Evolutionary conservation across 1,140 invertebrate species (phyloP).

Genomic region (Drosophila lini): DNA sequence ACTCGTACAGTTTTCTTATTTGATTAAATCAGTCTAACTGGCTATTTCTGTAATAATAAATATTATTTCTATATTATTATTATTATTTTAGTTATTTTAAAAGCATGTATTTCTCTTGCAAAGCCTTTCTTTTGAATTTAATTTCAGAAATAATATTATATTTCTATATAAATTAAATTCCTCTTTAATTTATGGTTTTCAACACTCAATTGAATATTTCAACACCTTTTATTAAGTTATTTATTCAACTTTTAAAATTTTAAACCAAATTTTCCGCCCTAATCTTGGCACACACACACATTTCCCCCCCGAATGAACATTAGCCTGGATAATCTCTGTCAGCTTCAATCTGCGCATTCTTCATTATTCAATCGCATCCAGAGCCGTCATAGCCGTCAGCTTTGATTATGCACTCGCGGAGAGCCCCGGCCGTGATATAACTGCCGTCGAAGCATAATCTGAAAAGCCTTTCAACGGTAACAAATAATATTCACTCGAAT

Average conservation of each 20-base stretch:
- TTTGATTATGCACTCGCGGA: slow-evolving; percentile 40
- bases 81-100: too few species aligned
- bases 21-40: too few species aligned
- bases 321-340: slow-evolving; percentile 6
- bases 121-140: too few species aligned
- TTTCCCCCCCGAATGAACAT: background rate
- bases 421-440: slow-evolving; percentile 45
- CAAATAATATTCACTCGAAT: slow-evolving; percentile 68
- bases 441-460: slow-evolving; percentile 47
- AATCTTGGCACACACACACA: background rate
- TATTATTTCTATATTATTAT: too few species aligned
- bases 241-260: background rate
- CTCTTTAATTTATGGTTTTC: background rate
- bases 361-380: slow-evolving; percentile 46
- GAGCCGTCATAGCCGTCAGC: slow-evolving; percentile 33
- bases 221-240: too few species aligned
- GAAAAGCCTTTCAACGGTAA: slow-evolving; percentile 49
- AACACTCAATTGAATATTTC: background rate
- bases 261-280: background rate
- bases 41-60: too few species aligned
- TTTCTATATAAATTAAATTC: too few species aligned
- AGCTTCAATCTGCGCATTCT: slow-evolving; percentile 21
- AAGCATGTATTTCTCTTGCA: too few species aligned
- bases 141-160: too few species aligned
- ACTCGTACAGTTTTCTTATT: too few species aligned